Conservation (phyloP, 2,797 vertebrate species). For the Oryzias sinensis region DNA sequence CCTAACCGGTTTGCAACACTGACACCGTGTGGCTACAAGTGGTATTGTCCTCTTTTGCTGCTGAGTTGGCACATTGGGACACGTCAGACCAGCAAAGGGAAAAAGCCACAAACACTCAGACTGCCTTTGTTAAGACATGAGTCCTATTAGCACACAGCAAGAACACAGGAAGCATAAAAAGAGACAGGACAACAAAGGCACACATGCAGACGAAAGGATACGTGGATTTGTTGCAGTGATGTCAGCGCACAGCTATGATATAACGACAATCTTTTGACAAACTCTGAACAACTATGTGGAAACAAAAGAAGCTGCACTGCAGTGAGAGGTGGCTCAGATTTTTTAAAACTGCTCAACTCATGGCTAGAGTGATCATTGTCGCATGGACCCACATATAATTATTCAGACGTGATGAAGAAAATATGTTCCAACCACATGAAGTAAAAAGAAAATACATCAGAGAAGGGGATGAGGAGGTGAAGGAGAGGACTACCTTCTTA, state of each 20-base stretch:
- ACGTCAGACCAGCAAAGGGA: background rate
- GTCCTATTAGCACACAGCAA: constrained; percentile 12
- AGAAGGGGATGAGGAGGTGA: no score
- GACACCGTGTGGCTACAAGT: constrained; percentile 57
- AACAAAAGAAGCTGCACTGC: constrained; percentile 2
- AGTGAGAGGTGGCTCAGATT: background rate
- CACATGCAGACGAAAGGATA: constrained; percentile 37
- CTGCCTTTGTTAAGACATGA: background rate
- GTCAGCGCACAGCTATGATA: constrained; percentile 31
- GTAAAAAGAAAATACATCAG: constrained; percentile 12
- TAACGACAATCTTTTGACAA: constrained; percentile 50
- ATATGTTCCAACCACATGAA: constrained; percentile 31
- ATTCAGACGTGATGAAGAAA: constrained; percentile 28
- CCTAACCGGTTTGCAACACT: constrained; percentile 21
- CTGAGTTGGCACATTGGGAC: no score
- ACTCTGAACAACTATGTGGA: constrained; percentile 12
- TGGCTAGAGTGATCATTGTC: constrained; percentile 21
- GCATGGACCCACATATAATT: constrained; percentile 43
- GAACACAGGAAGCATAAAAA: constrained; percentile 7
- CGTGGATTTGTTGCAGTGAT: constrained; percentile 4
- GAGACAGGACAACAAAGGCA: constrained; percentile 21
- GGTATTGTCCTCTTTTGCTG: background rate
- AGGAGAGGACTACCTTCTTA: constrained; percentile 64
- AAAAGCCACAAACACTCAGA: background rate
- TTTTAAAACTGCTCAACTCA: background rate